Base-by-base conservation (phyloP, 2,888 invertebrate genomes). In the Hydroisotoma schaefferi region DNA sequence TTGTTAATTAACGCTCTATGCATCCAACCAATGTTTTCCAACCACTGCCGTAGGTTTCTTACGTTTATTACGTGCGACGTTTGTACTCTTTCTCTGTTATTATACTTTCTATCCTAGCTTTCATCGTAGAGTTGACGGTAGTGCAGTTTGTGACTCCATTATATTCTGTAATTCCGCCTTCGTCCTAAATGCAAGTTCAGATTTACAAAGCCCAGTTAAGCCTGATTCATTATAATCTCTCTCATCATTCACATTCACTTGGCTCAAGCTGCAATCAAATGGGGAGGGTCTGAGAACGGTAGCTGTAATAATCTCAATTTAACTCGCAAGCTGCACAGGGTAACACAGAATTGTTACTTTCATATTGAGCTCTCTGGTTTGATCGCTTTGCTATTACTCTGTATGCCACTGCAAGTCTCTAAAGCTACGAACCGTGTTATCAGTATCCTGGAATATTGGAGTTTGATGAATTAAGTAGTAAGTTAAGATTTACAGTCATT, bases 1-100 rank as follows among this genome's bases (percentile, higher is more conserved):
- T 20, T 37, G 28, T 52, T 52, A 52, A 52, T 52, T 52, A 52
- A 52, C 51, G 29, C 37, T 25, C 26, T 28, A 28, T 15, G 5
- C 15, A 18, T 20, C 40, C 40, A 8, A 15, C 5, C 40, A 40
- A n/a, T n/a, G 40, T 15, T 18, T 40, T 20, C 40, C 40, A 8
- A 15, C 5, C 40, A 40, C 40, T 20, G 8, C 40, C n/a, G 40
- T n/a, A n/a, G n/a, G n/a, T n/a, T n/a, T n/a, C n/a, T n/a, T n/a
- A n/a, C n/a, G n/a, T n/a, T n/a, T n/a, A n/a, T n/a, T n/a, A n/a
- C n/a, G n/a, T n/a, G n/a, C n/a, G n/a, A n/a, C n/a, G n/a, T n/a
- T n/a, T n/a, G n/a, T n/a, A n/a, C n/a, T n/a, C n/a, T n/a, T n/a
- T n/a, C n/a, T n/a, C n/a, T n/a, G n/a, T n/a, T n/a, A n/a, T n/a